Base-by-base conservation (phyloP, 2,113 vertebrate genomes). In the Aptenodytes patagonicus region DNA sequence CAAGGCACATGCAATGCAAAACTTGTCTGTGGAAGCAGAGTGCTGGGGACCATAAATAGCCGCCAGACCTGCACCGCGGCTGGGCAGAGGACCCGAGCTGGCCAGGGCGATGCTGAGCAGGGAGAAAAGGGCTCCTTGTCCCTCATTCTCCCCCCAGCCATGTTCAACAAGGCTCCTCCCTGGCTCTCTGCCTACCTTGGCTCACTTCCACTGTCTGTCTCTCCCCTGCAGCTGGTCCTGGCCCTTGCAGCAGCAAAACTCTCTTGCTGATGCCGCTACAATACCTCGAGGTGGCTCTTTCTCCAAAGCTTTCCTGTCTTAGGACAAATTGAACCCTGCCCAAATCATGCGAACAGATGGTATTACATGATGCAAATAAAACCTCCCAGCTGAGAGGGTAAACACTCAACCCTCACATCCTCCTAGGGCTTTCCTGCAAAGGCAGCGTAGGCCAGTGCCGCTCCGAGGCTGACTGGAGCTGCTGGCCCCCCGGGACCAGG, bases 11-110 rank as follows among this genome's bases (percentile, higher is more conserved):
- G 14, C 28, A 36, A 1, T 38, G 69, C 49, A 70, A 70, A 84
- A 71, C 40, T 32, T 10, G 5, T 7, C 60, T 82, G 36, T 61
- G 38, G 28, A 42, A 90, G 46, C 6, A 62, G 18, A 0, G 1
- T 46, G 25, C 60, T 64, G 65, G 31, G 24, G 24, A 46, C 26
- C 57, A 13, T 7, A 34, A 57, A 31, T 0, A 47, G 32, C 29
- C 6, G 2, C 17, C 11, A 73, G 34, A 10, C 14, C 28, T 47
- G 77, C 20, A 44, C 5, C 0, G 1, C 0, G 0, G 29, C 38
- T 38, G 51, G 29, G 49, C 22, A 81, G 12, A 34, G 16, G 64
- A 70, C 18, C 22, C 0, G 3, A 90, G 31, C 34, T 61, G 20
- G 32, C 24, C 34, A 44, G 34, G 57, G 29, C 0, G 0, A 62